Evolutionary conservation across 37 sponge, comb jelly and placozoan species (phyloP).

Genomic region (Trichoplax adhaerens): DNA sequence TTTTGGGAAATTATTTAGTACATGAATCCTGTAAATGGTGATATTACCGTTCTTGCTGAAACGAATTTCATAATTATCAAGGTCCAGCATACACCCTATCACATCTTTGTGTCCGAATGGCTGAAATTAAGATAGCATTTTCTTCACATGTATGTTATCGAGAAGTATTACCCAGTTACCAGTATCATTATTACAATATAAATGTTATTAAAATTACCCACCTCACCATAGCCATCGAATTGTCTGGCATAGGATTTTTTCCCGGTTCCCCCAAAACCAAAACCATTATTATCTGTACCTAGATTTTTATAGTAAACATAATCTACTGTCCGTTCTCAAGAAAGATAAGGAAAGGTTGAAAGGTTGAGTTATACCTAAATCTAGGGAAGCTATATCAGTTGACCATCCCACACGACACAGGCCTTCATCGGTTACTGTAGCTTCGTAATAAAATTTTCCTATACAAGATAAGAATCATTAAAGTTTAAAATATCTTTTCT

Average conservation of each 20-base stretch:
- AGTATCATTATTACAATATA: background rate
- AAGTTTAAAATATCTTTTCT: constrained; percentile 9
- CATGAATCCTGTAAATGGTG: background rate
- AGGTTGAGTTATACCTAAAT: constrained; percentile 37
- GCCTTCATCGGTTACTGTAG: constrained; percentile 88
- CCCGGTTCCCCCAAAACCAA: constrained; percentile 94
- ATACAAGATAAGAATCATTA: background rate
- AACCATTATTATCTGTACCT: constrained; percentile 72
- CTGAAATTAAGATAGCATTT: background rate
- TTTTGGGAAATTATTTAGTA: background rate
- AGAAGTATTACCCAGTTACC: background rate
- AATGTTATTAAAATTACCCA: constrained; percentile 12
- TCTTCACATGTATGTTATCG: background rate
- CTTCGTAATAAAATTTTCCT: constrained; percentile 75
- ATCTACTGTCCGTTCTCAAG: background rate
- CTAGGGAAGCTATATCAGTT: constrained; percentile 39
- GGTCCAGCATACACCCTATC: constrained; percentile 75
- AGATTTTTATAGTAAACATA: background rate
- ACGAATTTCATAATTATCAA: constrained; percentile 27
- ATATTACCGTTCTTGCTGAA: constrained; percentile 72
- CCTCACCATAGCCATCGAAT: constrained; percentile 91
- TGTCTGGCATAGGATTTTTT: constrained; percentile 68
- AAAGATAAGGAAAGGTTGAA: background rate
- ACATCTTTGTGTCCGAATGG: constrained; percentile 71
- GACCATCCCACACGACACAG: constrained; percentile 89